Base-by-base conservation (phyloP, 2,888 invertebrate genomes). In the Hirudinaria manillensis region DNA sequence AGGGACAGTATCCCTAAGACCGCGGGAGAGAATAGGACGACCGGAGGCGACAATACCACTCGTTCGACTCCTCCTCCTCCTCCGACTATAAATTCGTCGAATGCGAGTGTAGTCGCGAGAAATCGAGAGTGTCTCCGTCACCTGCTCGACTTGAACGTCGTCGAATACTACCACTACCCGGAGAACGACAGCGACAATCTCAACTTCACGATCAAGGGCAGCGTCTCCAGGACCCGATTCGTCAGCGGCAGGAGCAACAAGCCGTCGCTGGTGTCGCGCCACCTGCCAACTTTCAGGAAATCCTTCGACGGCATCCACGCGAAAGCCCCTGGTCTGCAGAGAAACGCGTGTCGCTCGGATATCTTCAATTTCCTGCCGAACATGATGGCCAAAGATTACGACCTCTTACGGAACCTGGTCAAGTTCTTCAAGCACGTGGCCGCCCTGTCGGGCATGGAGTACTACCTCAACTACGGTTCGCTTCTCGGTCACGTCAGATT, bases 371-470 rank as follows among this genome's bases (percentile, higher is more conserved):
- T 61, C 29, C 19, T 61, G 24, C 61, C 61, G 29, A 61, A 24
- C 24, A 29, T 61, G 61, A 61, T 29, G 24, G 61, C 61, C 1
- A 7, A 19, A 4, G 61, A 61, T 61, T 61, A 61, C 61, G 29
- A 61, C 29, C 24, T 27, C 1, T 16, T 68, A 21, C 29, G 68
- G 1, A n/a, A 68, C 34, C 13, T 68, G n/a, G 3, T 68, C 29
- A 68, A 68, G 21, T 68, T 68, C 36, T 68, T 68, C 36, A 68
- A 68, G 34, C 32, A 36, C 68, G 36, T 68, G 7, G 36, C 68
- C 1, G 19, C 29, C 32, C 6, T 34, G 21, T 3, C 68, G 1
- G 68, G 68, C 16, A 68, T 68, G 34, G 68, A 29, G 21, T 68
- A 68, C 21, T 68, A 34, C 36, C 27, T 68, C 7, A 68, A 34